Percentiles rank a stretch among this genome's conserved stretches.
Conservation (phyloP, 2,113 vertebrate genomes). For the Astatoreochromis straeleni region DNA sequence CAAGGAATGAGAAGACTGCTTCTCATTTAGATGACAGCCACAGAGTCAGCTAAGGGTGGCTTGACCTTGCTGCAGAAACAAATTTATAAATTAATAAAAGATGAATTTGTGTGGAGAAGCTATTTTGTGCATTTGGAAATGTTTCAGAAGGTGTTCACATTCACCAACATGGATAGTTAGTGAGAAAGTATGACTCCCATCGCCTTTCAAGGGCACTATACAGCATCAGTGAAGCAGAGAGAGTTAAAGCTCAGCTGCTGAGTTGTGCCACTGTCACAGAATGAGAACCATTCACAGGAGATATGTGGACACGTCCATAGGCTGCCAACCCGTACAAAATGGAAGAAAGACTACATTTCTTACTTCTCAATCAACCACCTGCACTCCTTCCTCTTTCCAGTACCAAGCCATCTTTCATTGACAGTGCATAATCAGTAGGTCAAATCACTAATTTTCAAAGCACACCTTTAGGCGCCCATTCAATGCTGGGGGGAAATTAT, state of each 20-base stretch:
- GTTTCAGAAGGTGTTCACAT: neutral
- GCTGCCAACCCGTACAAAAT: neutral
- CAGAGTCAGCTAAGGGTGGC: neutral
- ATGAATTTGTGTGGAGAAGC: neutral
- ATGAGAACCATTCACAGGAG: neutral
- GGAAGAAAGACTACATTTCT: neutral
- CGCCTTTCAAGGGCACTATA: neutral
- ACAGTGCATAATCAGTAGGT: constrained; percentile 46
- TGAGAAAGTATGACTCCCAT: neutral
- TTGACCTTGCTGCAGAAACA: neutral
- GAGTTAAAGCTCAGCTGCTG: neutral
- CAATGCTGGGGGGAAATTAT: constrained; percentile 45
- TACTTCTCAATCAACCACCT: constrained; percentile 28
- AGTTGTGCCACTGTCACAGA: constrained; percentile 8
- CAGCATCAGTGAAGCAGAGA: neutral
- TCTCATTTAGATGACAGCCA: neutral
- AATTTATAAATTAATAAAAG: neutral
- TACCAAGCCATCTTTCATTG: neutral
- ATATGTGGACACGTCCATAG: neutral
- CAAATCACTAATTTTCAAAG: constrained; percentile 54
- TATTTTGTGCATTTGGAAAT: neutral
- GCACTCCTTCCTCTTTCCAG: constrained; percentile 11
- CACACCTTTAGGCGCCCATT: constrained; percentile 53
- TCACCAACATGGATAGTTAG: neutral
- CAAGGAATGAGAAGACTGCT: neutral